Evolutionary conservation across 2,797 vertebrate species (phyloP), one percentile per base, ranked within the genome.

Genomic region (Mus caroli): DNA sequence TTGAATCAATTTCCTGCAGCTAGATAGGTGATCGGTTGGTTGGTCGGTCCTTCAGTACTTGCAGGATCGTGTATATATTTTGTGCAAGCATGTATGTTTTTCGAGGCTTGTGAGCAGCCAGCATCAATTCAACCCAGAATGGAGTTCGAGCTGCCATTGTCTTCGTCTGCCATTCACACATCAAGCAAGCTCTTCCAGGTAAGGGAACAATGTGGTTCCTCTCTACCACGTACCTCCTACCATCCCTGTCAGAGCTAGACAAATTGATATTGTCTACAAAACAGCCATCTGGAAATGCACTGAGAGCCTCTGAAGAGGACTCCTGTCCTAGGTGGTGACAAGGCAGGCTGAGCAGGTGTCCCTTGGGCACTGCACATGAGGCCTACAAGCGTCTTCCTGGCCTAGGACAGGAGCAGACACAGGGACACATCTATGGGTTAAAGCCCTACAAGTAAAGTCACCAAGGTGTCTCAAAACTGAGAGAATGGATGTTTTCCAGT

Each of bases 271-370:
- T 43, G 1, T 64, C 24, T 69, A 19, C 52, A 19, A 64, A 52
- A 58, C 67, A 92, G 56, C 58, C 69, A 76, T 20, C 80, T 94
- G 92, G 92, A 92, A 54, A 67, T 19, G 37, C 34, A 52, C 76
- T 69, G 56, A 43, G 89, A 34, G 79, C 71, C 90, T 90, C 3
- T 13, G 79, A 87, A 31, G 84, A 34, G 40, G n/a, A 50, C 71
- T 88, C 46, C 56, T 54, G 20, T 69, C 26, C 46, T 26, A 13
- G 78, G 46, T 79, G 43, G 77, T 75, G 52, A 26, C 86, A 77
- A n/a, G 58, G 26, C 14, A 11, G 26, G 56, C 69, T 62, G 15
- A 79, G 94, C 62, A 91, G 86, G 71, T 80, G 78, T 83, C 54
- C 73, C 64, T 77, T 37, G 17, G 67, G 73, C 9, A 10, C 13